A percentile compares a stretch with the other conserved stretches of the same genome.
These are phyloP conservation scores for Temnothorax ravouxi DNA, from an alignment of 2,888 invertebrate species.

Conservation along the genomic window DNA sequence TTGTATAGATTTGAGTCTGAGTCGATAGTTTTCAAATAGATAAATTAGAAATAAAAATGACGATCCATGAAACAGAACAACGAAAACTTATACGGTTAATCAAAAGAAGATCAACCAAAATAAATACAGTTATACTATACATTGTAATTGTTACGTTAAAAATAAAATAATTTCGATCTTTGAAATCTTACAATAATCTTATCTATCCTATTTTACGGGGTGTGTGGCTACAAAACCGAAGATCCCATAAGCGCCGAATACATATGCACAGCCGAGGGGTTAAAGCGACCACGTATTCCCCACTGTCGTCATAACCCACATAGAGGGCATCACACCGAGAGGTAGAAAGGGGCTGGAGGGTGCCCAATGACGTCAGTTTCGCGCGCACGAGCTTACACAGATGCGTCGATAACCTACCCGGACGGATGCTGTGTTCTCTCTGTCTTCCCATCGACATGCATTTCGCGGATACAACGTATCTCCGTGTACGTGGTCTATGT, in stretches of 20 bases:
- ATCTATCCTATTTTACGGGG: slow-evolving; percentile 11
- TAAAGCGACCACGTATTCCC: slow-evolving; percentile 77
- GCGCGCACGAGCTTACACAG: slow-evolving; percentile 64
- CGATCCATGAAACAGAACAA: background rate
- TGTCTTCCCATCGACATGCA: slow-evolving; percentile 58
- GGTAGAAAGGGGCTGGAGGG: slow-evolving; percentile 55
- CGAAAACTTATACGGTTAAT: background rate
- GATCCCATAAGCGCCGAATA: slow-evolving; percentile 66
- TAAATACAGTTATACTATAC: background rate
- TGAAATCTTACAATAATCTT: background rate
- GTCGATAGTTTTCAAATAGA: background rate
- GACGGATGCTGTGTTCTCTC: slow-evolving; percentile 70
- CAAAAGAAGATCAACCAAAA: background rate
- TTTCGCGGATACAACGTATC: slow-evolving; percentile 21
- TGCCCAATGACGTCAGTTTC: slow-evolving; percentile 79
- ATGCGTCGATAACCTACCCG: slow-evolving; percentile 74
- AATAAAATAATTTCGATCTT: background rate
- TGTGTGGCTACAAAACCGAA: slow-evolving; percentile 61
- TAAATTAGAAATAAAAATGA: background rate
- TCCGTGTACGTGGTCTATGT: background rate
- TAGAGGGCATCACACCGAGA: slow-evolving; percentile 83
- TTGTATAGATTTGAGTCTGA: background rate
- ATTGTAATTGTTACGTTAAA: background rate
- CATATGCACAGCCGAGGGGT: slow-evolving; percentile 78
- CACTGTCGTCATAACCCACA: slow-evolving; percentile 84